Conservation (phyloP, 2,888 invertebrate species). For the Polietes domitor region DNA sequence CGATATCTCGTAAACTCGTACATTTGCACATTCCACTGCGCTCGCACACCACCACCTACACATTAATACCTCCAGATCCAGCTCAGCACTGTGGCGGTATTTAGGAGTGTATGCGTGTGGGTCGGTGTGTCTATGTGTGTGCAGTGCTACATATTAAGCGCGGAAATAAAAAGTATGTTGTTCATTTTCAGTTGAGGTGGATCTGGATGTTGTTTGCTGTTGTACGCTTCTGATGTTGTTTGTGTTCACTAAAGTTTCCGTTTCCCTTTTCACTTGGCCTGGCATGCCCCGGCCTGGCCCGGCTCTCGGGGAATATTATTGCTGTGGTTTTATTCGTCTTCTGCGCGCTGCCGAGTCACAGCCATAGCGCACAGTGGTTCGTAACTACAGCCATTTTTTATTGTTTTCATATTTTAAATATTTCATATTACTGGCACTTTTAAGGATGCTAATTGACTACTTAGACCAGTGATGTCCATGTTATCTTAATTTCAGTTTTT, state of each 20-base stretch:
- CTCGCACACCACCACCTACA: slow-evolving; percentile 1
- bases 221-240: not conserved
- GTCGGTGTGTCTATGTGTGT: not conserved
- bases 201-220: not conserved
- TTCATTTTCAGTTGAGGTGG: slow-evolving; percentile 33
- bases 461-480: no score
- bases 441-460: no score
- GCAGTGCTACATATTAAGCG: slow-evolving; percentile 24
- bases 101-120: not conserved
- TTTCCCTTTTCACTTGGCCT: not conserved
- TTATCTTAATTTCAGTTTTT: no score
- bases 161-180: slow-evolving; percentile 41
- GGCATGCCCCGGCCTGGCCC: no score
- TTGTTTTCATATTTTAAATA: no score
- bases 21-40: slow-evolving; percentile 11
- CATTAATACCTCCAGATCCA: not conserved
- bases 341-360: not conserved
- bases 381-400: no score
- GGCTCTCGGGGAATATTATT: slow-evolving; percentile 6
- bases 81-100: not conserved
- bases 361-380: not conserved
- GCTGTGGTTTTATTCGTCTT: slow-evolving; percentile 19
- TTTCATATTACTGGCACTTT: no score
- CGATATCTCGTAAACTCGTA: not conserved
- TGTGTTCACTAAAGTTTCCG: slow-evolving; percentile 24